These are phyloP conservation scores for Phrynocephalus guinanensis DNA, from an alignment of 2,797 vertebrate species.

Conservation along the genomic window DNA sequence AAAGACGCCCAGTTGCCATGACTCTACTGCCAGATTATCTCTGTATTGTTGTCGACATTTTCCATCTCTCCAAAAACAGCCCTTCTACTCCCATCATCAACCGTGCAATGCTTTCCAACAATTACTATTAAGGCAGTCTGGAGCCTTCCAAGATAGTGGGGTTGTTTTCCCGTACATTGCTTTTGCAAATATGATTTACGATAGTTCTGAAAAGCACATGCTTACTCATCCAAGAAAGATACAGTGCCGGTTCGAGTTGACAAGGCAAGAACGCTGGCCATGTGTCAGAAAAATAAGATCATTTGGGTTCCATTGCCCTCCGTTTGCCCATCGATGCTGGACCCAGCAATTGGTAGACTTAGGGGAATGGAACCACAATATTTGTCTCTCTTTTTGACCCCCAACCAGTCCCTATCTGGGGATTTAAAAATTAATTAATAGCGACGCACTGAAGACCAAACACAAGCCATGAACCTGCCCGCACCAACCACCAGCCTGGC, in stretches of 20 bases:
- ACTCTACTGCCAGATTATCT: neutral
- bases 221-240: neutral
- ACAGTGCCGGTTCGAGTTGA: neutral
- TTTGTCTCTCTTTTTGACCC: constrained; percentile 1
- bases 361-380: constrained; percentile 19
- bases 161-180: constrained; percentile 13
- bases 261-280: neutral
- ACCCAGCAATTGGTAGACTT: constrained; percentile 24
- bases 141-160: constrained; percentile 25
- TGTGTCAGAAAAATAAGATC: no score
- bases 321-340: neutral
- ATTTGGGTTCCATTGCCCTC: no score
- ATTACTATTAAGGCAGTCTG: neutral
- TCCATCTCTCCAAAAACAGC: constrained; percentile 34
- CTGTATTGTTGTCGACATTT: neutral
- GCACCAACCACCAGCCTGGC: no score
- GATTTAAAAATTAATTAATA: constrained; percentile 17
- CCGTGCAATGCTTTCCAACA: constrained; percentile 37
- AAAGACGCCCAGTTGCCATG: no score
- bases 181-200: constrained; percentile 39
- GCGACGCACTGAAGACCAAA: constrained; percentile 24
- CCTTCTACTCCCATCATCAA: constrained; percentile 43
- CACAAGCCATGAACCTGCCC: constrained; percentile 24
- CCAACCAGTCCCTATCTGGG: neutral
- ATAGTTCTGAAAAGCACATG: constrained; percentile 13